Base-by-base conservation (phyloP, 1,140 invertebrate genomes). In the Drosophila triauraria region DNA sequence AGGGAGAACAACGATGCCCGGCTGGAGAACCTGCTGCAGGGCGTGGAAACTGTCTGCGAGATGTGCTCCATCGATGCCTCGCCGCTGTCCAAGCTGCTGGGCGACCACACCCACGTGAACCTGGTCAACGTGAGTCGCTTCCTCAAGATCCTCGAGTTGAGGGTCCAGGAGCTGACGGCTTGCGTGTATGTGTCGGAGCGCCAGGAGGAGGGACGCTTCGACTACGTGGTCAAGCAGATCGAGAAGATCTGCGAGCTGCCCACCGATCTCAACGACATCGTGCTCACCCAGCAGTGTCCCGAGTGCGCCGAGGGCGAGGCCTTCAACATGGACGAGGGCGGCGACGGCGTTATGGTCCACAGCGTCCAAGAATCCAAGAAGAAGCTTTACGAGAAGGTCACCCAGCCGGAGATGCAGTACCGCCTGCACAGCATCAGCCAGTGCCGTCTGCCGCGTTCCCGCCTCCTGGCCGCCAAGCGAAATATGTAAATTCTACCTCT, bases 241-340 rank as follows among this genome's bases (percentile, higher is more conserved):
- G 80, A 91, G n/a, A 86, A 87, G 81, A 57, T 85, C 17, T 77
- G 90, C 10, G 82, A 91, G 20, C 17, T 77, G 38, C 84, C 83
- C 40, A 92, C 87, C n/a, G 65, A 77, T 76, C 75, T 92, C 38
- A 75, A 91, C 13, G 75, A 92, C 32, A 87, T 92, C 17, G 87
- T 92, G 35, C 71, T 90, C 10, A 84, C 91, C 53, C 84, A 91
- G 5, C 91, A 92, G 61, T 92, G 91, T 60, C 83, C 91, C 6
- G 91, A 92, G 57, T 92, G 91, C 53, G 91, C 91, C 27, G 87
- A 91, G 63, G 84, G 84, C 20, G 91, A 92, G 53, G 91, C 88
- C 56, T 86, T 91, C 38, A 92, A 92, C 53, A 82, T 91, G 61
- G 88, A 91, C 30, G 88, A 91, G 17, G 81, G 80, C 17, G 88